Base-by-base conservation (phyloP, 1,140 invertebrate genomes). In the Triops longicaudatus region DNA sequence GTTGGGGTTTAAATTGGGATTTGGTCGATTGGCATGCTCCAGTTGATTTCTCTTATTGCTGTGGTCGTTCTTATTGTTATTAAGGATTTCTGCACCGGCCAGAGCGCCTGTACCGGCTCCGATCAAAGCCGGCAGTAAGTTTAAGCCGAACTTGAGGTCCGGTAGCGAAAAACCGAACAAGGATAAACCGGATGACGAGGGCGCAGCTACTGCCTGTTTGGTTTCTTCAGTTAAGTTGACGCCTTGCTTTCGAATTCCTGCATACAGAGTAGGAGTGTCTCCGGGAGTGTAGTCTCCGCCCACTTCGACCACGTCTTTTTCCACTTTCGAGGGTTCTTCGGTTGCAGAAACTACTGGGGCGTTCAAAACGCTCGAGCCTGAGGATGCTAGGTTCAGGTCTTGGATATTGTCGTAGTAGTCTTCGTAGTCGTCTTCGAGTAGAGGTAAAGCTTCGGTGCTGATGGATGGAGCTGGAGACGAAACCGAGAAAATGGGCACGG, bases 161-260 rank as follows among this genome's bases (percentile, higher is more conserved):
- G 92, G 91, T 75, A 94, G 80, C 0, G 93, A 92, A 79, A 94
- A 88, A 0, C 93, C 93, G 81, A 95, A 94, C 11, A 75, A 42
- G 26, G 74, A 75, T 63, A 63, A 63, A 2, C 50, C 50, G 3
- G 80, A 95, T 92, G 17, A 92, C 93, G 80, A 93, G 93, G 9
- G 80, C 73, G n/a, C 77, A 78, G 28, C 78, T 76, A 37, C 79
- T 78, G 26, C 76, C 76, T 41, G 50, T 72, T 44, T 73, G 76
- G 17, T 78, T 79, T 73, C 77, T 79, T 71, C 75, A 31, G 22
- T 73, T 72, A 76, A 78, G 73, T 74, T 77, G 26, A 27, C 79
- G 78, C 12, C 75, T 77, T 11, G 78, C 78, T 73, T 79, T 10
- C 77, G 88, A 72, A 85, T 86, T 74, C 86, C 86, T 12, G 90